Conservation (phyloP, 2,888 invertebrate genomes). For the Chromoteleia sp. region DNA sequence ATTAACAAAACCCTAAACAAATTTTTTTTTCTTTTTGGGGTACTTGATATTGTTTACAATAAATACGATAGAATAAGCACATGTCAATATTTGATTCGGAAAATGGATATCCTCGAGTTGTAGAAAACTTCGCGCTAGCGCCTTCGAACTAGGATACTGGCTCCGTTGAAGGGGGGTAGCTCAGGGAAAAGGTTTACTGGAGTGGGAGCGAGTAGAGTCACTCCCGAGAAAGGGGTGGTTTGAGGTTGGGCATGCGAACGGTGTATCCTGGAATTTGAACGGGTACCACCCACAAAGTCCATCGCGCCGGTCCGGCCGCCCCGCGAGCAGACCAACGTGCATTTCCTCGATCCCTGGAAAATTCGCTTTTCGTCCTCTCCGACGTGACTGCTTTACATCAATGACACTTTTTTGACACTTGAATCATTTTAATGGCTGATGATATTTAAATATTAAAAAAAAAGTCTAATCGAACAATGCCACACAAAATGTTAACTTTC, state of each 20-base stretch:
- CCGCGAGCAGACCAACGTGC: conserved; percentile 78
- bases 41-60: too few relatives aligned
- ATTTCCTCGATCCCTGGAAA: conserved; percentile 77
- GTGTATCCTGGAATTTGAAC: conserved; percentile 85
- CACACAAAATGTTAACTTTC: too few relatives aligned
- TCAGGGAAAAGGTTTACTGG: conserved; percentile 60
- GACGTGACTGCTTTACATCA: conserved; percentile 60
- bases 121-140: conserved; percentile 73
- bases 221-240: conserved; percentile 73
- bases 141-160: conserved; percentile 73
- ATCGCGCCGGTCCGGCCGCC: conserved; percentile 84
- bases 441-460: conserved; percentile 19
- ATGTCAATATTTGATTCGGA: not conserved
- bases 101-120: conserved; percentile 68
- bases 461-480: too few relatives aligned
- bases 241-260: conserved; percentile 86
- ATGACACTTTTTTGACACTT: conserved; percentile 45
- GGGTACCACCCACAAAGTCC: conserved; percentile 85
- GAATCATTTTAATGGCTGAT: conserved; percentile 64
- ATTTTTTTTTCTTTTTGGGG: too few relatives aligned
- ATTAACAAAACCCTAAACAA: too few relatives aligned
- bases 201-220: conserved; percentile 67
- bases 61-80: too few relatives aligned
- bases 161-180: conserved; percentile 62
- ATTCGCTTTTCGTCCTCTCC: conserved; percentile 65